Evolutionary conservation across 1,140 invertebrate species (phyloP), one percentile per base, ranked within the genome.

Genomic region (Agrilus planipennis): DNA sequence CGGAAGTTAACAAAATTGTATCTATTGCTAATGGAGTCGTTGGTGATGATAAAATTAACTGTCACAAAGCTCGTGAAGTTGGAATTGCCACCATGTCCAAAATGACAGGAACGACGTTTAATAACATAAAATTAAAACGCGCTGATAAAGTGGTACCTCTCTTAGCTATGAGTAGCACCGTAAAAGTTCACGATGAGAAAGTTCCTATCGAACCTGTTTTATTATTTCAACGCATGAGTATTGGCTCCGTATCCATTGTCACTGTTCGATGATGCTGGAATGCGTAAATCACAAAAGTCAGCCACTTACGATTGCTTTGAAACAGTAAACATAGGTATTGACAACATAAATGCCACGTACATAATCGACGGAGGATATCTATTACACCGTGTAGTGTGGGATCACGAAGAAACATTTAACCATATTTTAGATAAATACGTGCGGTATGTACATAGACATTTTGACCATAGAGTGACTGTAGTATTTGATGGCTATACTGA

Each of bases 211-310:
- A 62, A 46, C 60, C 59, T 48, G 34, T 61, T 18, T 39, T 60
- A 18, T 46, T 61, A 47, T 63, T 64, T 46, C 60, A 63, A 41
- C 46, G 60, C 47, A 63, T 63, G 42, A 52, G 32, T 45, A 46
- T 60, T 23, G 46, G 32, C 34, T 32, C 58, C 58, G 28, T 62
- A 51, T 54, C 58, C 63, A 16, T 43, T 49, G 49, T 45, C 60
- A 39, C 34, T 67, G 48, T 67, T 63, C 55, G 52, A 60, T 53
- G 53, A 45, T 45, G 34, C 50, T 54, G 56, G 57, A 42, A 64
- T 64, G 60, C 45, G 56, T 50, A 62, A 64, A 61, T 54, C 50
- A 4, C 51, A 39, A 15, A 63, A 64, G 55, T 40, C 58, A 5
- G 34, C 51, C 47, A 49, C 65, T 17, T 63, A 60, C 50, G 48